Evolutionary conservation across 2,888 invertebrate genomes (phyloP), one percentile per base, ranked within the genome.

Genomic region (Drosophila imparisetae): DNA sequence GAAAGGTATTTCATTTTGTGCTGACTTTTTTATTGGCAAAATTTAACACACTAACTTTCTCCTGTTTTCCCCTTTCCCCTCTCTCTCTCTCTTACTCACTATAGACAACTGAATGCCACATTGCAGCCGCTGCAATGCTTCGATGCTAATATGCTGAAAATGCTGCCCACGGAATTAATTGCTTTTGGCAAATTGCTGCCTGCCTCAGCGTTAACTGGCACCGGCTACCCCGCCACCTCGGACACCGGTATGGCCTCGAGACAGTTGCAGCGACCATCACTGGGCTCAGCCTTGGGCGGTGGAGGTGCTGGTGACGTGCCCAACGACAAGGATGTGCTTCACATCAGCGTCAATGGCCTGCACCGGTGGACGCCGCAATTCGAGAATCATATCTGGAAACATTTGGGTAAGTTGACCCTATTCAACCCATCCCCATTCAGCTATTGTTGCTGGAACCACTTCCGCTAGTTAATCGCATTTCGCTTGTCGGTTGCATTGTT

Each of bases 131-230:
- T 91, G 80, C 90, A 90, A 32, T 92, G 92, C 76, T 92, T 92
- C 86, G 92, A 93, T 87, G 88, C 86, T 78, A 92, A 92, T 85
- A 89, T 93, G 86, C 89, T 93, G 80, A 92, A 91, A 90, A 90
- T 92, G 88, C 78, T 93, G 79, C 93, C 93, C 78, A 91, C 92
- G 64, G 91, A 93, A 90, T 91, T 93, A 91, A 93, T 93, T 91
- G 91, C 91, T 78, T 93, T 93, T 82, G 93, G 93, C 77, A 92
- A 92, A 91, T 91, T 92, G 83, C 81, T 91, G 81, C 91, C 91
- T 70, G 85, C 83, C 48, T 81, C 86, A 58, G 67, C 67, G 40
- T 50, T 66, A 66, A 50, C 50, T 21, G 59, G 67, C 29, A 36
- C 48, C 10, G 65, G 42, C 24, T 62, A 52, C 34, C 32, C 66